Conservation (phyloP, 2,888 invertebrate species). For the Julus scandinavius region DNA sequence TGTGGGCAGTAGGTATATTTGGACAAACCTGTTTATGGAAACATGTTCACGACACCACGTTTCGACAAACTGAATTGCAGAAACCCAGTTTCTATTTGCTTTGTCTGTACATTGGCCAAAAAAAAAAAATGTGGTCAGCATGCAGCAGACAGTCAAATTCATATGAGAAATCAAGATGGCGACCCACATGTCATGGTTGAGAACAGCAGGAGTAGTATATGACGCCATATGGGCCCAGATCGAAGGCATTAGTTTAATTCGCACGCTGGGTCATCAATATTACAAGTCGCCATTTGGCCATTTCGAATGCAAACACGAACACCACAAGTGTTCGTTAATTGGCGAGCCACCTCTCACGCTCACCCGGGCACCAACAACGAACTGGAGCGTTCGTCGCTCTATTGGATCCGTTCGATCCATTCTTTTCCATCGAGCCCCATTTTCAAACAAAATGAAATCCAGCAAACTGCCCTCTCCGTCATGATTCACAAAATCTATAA, state of each 20-base stretch:
- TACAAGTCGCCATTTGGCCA: background rate
- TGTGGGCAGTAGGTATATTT: too few relatives aligned
- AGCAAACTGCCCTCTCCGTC: background rate
- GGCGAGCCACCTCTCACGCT: background rate
- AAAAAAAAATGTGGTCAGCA: too few relatives aligned
- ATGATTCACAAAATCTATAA: conserved; percentile 34
- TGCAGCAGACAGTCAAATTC: too few relatives aligned
- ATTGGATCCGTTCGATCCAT: background rate
- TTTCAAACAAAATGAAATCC: conserved; percentile 36
- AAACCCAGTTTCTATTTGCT: too few relatives aligned
- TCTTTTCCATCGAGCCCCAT: background rate
- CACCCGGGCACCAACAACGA: background rate
- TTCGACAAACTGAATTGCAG: too few relatives aligned
- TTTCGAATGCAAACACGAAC: conserved; percentile 14
- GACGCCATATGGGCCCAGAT: background rate
- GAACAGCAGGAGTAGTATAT: background rate
- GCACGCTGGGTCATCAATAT: background rate
- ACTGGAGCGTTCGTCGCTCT: background rate
- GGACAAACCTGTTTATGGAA: too few relatives aligned
- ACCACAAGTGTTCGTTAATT: conserved; percentile 20
- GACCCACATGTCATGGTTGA: background rate
- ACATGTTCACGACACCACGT: too few relatives aligned
- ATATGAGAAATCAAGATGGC: background rate
- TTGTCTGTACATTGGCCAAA: too few relatives aligned
- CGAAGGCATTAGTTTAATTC: background rate